A percentile compares a stretch with the other conserved stretches of the same genome.
Conservation (phyloP, 37 sponge, comb jelly and placozoan genomes). For the Theonella swinhoei region DNA sequence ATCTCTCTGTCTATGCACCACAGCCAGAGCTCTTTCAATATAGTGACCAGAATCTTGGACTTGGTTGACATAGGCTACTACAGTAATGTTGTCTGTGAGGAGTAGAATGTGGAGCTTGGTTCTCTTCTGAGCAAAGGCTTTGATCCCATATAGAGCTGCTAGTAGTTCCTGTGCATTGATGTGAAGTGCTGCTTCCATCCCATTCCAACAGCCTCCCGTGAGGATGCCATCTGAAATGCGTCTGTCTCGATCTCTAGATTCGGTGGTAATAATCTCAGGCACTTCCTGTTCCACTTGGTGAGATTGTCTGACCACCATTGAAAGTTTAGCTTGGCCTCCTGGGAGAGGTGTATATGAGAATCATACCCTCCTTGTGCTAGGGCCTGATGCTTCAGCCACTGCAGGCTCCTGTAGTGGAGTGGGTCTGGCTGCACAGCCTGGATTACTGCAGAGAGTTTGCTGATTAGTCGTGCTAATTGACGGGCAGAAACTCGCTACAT, state of each 20-base stretch:
- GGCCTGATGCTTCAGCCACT: background rate
- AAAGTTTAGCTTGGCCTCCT: background rate
- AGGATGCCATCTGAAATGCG: background rate
- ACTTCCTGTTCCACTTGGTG: background rate
- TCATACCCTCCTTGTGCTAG: background rate
- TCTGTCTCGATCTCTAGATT: background rate
- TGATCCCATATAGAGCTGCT: background rate
- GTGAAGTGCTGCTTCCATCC: background rate
- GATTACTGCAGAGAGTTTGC: constrained; percentile 23
- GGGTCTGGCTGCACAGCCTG: constrained; percentile 13
- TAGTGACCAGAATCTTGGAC: too few relatives aligned
- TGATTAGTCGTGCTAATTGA: background rate
- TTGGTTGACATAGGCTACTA: constrained; percentile 21
- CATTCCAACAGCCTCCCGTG: background rate
- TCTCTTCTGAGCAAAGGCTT: background rate
- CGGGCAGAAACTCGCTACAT: too few relatives aligned
- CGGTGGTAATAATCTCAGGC: background rate
- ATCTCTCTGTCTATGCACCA: constrained; percentile 12
- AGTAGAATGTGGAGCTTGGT: background rate
- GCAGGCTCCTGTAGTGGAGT: constrained; percentile 12
- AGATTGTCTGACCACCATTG: background rate
- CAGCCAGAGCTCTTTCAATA: too few relatives aligned
- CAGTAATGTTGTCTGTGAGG: constrained; percentile 19
- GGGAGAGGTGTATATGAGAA: background rate
- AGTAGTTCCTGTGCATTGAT: background rate